Conservation (phyloP, 92 coral and sea anemone genomes). For the Porites rus region DNA sequence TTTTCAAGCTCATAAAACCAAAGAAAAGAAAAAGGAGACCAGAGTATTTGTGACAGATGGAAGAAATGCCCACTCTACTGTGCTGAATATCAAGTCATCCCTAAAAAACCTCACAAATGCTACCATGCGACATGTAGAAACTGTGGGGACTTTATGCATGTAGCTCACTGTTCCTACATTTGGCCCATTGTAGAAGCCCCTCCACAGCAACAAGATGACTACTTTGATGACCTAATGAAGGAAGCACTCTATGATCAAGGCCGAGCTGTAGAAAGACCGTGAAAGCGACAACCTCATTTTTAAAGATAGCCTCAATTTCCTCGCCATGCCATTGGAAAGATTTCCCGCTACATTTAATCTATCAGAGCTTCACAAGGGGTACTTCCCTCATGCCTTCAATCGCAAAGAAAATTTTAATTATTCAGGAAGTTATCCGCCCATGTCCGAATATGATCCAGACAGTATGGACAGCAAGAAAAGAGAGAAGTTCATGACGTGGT, state of each 20-base stretch:
- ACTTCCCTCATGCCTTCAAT: conserved; percentile 6
- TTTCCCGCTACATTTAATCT: conserved; percentile 71
- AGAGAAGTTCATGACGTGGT: conserved; percentile 31
- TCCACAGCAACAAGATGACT: too few species aligned
- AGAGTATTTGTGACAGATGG: too few species aligned
- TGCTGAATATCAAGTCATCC: too few species aligned
- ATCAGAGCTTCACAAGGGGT: conserved; percentile 62
- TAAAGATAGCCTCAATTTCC: conserved; percentile 47
- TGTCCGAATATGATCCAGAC: conserved; percentile 56
- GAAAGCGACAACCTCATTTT: conserved; percentile 48
- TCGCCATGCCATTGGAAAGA: conserved; percentile 51
- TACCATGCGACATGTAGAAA: too few species aligned
- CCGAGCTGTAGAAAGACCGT: conserved; percentile 8
- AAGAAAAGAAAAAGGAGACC: too few species aligned
- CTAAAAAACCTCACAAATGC: too few species aligned
- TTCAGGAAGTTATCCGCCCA: conserved; percentile 53
- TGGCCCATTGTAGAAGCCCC: too few species aligned
- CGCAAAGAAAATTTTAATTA: conserved; percentile 33
- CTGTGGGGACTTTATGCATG: too few species aligned
- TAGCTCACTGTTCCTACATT: too few species aligned
- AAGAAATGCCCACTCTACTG: too few species aligned
- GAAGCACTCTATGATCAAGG: too few species aligned
- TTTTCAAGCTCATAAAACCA: too few species aligned
- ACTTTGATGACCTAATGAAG: neutral
- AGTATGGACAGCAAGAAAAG: conserved; percentile 49